Base-by-base conservation (phyloP, 2,888 invertebrate genomes). In the Idaea dimidiata region DNA sequence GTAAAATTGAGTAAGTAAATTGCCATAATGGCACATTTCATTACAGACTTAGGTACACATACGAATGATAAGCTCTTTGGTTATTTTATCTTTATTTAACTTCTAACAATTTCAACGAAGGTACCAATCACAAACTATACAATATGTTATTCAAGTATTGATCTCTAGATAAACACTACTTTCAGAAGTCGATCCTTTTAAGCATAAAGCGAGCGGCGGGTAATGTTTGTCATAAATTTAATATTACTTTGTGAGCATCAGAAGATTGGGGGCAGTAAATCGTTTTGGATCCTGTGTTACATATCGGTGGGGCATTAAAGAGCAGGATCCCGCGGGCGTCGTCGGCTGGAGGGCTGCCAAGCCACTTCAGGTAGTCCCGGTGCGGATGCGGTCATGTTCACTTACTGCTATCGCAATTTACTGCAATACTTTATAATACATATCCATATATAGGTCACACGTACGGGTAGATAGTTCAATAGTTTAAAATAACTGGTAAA, bases 301-400 rank as follows among this genome's bases (percentile, higher is more conserved):
- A 66, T 67, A 68, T 66, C 66, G 67, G 65, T 58, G 63, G 62
- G 65, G 66, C 63, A 66, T 71, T 70, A 72, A 70, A 71, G 70
- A 71, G 68, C 69, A 64, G 62, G 43, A 43, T 68, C 66, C 71
- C 71, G 70, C 69, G 66, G 69, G 65, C 62, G 66, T 68, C 67
- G 66, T 68, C 67, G 66, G 66, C 74, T 82, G 82, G 83, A 75
- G 65, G 63, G 59, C 62, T 65, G 86, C 87, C 87, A 88, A 83
- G 78, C 79, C 80, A 68, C 79, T 75, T 69, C 80, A 81, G 82
- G 84, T 86, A 86, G 81, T 80, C 75, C 77, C 72, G 66, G 76
- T 73, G 75, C 75, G 74, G 76, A 72, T 72, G 78, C 65, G 78
- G 79, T 76, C 68, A 66, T 76, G 77, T 78, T 74, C 76, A 65